Percentiles rank a stretch among this genome's conserved stretches.
Evolutionary conservation across 2,797 vertebrate species (phyloP).

Genomic region (Sebastes matsubarae): DNA sequence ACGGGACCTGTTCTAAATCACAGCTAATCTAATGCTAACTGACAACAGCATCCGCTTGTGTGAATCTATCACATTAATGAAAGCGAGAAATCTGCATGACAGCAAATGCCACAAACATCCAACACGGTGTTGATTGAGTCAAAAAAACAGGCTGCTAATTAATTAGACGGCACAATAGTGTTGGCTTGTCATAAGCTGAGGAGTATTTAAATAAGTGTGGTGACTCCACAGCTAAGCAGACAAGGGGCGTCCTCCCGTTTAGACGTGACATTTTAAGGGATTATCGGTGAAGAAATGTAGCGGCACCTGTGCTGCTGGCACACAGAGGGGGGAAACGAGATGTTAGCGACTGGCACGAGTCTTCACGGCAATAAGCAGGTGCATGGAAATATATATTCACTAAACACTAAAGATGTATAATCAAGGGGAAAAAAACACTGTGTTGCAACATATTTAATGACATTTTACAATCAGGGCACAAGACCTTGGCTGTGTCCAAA

Average conservation of each 20-base stretch:
- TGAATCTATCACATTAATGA: constrained; percentile 18
- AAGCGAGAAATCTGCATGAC: constrained; percentile 20
- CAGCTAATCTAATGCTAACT: constrained; percentile 32
- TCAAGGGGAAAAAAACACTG: too few relatives aligned
- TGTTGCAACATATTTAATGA: too few relatives aligned
- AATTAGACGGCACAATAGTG: constrained; percentile 10
- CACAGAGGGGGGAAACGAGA: neutral
- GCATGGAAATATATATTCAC: constrained; percentile 1
- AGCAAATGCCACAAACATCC: constrained; percentile 21
- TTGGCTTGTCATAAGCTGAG: constrained; percentile 4
- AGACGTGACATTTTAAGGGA: constrained; percentile 36
- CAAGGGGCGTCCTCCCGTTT: constrained; percentile 2
- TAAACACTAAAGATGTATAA: neutral
- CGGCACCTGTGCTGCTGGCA: constrained; percentile 12
- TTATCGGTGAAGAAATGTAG: constrained; percentile 10
- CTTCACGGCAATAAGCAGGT: neutral
- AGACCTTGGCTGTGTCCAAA: neutral
- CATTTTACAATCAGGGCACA: too few relatives aligned
- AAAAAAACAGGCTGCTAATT: constrained; percentile 29
- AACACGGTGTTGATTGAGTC: constrained; percentile 8
- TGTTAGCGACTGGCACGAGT: neutral
- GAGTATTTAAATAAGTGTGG: constrained; percentile 19
- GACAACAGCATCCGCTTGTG: constrained; percentile 22
- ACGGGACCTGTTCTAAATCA: constrained; percentile 4
- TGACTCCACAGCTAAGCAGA: constrained; percentile 23